A percentile compares a stretch with the other conserved stretches of the same genome.
These are phyloP conservation scores for Struthio camelus DNA, from an alignment of 2,113 vertebrate genomes.

Conservation along the genomic window DNA sequence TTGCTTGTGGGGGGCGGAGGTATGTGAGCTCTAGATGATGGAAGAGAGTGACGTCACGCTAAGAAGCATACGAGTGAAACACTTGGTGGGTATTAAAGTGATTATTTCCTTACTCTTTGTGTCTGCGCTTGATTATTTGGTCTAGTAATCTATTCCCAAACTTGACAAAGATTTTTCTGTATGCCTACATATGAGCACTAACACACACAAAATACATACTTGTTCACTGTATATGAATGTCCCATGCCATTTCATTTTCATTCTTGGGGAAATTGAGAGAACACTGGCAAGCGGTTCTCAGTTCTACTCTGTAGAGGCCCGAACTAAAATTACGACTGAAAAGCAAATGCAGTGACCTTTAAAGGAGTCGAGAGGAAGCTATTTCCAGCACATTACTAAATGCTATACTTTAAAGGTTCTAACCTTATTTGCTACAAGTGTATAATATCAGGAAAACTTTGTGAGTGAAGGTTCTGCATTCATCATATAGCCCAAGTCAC, in stretches of 20 bases:
- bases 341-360: constrained; percentile 85
- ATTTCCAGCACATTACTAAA: constrained; percentile 82
- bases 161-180: neutral
- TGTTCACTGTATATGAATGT: neutral
- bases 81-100: neutral
- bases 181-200: no score
- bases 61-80: neutral
- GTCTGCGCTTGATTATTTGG: neutral
- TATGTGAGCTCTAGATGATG: neutral
- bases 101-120: neutral
- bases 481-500: constrained; percentile 70
- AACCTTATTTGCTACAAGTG: constrained; percentile 84
- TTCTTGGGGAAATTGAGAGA: constrained; percentile 59
- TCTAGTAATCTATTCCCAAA: neutral
- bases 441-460: constrained; percentile 79
- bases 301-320: constrained; percentile 58
- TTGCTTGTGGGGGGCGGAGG: neutral
- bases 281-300: constrained; percentile 54
- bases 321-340: constrained; percentile 71
- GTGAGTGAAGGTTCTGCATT: constrained; percentile 75
- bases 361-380: constrained; percentile 78
- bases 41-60: neutral
- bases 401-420: constrained; percentile 86
- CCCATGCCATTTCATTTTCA: constrained; percentile 61
- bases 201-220: neutral